Evolutionary conservation across 2,888 invertebrate species (phyloP).

Genomic region (Oxytorus armatus): DNA sequence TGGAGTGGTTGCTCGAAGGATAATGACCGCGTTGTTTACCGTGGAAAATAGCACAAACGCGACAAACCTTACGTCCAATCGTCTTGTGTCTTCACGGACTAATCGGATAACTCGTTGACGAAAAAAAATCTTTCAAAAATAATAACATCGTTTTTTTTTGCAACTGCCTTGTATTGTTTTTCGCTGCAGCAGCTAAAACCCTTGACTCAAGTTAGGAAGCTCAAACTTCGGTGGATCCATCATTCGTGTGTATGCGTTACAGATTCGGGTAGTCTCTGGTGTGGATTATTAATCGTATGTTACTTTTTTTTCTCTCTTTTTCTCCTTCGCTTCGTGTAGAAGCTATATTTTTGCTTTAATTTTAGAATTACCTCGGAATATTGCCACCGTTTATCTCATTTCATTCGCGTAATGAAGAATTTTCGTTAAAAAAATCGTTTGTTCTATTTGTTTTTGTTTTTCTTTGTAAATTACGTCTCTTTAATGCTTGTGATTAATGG

Average conservation of each 20-base stretch:
- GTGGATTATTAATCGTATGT: slow-evolving; percentile 40
- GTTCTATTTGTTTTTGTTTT: no score
- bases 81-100: no score
- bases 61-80: no score
- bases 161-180: slow-evolving; percentile 63
- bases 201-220: slow-evolving; percentile 84
- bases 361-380: slow-evolving; percentile 61
- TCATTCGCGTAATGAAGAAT: slow-evolving; percentile 36
- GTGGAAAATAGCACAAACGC: no score
- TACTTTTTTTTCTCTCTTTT: slow-evolving; percentile 37
- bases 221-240: slow-evolving; percentile 78
- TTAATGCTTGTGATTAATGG: not conserved
- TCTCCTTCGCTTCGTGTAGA: slow-evolving; percentile 50
- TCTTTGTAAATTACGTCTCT: slow-evolving; percentile 29
- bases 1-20: no score
- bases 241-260: slow-evolving; percentile 59
- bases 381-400: slow-evolving; percentile 54
- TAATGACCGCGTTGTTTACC: no score
- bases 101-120: slow-evolving; percentile 55
- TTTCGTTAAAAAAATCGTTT: slow-evolving; percentile 39
- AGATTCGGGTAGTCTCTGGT: slow-evolving; percentile 40
- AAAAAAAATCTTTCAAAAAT: slow-evolving; percentile 66
- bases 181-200: slow-evolving; percentile 81
- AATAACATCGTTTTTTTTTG: slow-evolving; percentile 18
- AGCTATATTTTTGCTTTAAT: slow-evolving; percentile 21